Percentiles rank a stretch among this genome's conserved stretches.
phyloP scores from a whole-genome alignment of 2,113 vertebrate species.

The Patagioenas fasciata region DNA sequence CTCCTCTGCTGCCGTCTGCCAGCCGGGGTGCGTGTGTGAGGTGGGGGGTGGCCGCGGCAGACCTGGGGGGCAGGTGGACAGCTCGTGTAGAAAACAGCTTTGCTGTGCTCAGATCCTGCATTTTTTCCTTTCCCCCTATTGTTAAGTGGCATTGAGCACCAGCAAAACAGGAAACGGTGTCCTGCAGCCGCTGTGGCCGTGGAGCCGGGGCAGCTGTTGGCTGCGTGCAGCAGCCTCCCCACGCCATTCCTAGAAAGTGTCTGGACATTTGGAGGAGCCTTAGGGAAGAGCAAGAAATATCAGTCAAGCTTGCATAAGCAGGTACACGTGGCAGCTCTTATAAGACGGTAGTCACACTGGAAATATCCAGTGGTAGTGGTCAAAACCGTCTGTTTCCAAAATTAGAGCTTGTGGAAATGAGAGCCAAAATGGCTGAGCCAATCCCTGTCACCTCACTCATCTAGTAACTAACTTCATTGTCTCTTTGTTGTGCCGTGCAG shows the following conservation, averaged over 20 bases:
- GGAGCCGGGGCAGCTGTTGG: slow-evolving; percentile 35
- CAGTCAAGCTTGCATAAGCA: slow-evolving; percentile 8
- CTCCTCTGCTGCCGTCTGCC: accelerated
- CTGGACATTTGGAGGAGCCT: slow-evolving; percentile 3
- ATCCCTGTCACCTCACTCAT: background rate
- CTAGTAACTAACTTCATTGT: background rate
- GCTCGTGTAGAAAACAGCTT: slow-evolving; percentile 49
- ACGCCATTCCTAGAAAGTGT: slow-evolving; percentile 38
- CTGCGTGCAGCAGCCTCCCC: slow-evolving; percentile 12
- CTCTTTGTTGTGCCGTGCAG: background rate
- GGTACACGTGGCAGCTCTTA: background rate
- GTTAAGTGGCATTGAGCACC: slow-evolving; percentile 74
- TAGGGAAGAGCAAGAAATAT: slow-evolving; percentile 2
- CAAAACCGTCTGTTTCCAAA: background rate
- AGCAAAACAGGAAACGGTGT: slow-evolving; percentile 78
- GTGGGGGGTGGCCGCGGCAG: background rate
- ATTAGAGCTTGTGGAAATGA: background rate
- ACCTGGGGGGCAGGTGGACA: background rate
- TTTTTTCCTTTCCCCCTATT: slow-evolving; percentile 75
- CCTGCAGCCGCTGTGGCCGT: slow-evolving; percentile 54
- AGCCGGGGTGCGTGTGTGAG: background rate
- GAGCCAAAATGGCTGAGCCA: background rate
- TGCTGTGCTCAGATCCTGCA: slow-evolving; percentile 47
- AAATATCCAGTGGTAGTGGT: background rate
- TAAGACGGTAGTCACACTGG: background rate